Base-by-base conservation (phyloP, 1,140 invertebrate genomes). In the Drosophila pseudoobscura region DNA sequence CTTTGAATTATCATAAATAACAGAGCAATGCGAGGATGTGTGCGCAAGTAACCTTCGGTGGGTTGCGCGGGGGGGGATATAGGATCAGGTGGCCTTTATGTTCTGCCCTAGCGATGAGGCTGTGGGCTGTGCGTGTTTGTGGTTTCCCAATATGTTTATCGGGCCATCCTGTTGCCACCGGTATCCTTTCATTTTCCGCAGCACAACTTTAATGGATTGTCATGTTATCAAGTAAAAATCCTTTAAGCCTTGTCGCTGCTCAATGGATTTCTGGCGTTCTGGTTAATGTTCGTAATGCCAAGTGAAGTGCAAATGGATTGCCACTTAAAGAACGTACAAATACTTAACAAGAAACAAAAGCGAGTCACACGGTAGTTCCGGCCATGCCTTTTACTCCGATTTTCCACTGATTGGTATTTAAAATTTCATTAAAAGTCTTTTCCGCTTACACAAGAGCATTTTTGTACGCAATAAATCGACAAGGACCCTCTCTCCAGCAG, bases 1-100 rank as follows among this genome's bases (percentile, higher is more conserved):
- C 82, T 87, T 87, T 87, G 78, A 87, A 87, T 87, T 87, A 87
- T 87, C 82, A 87, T 87, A 87, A 87, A 87, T 87, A 87, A 82
- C 82, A 31, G 77, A 63, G 77, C 60, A 80, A 61, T 68, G 68
- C 68, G 60, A 59, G 68, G 65, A 70, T 45, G 31, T 69, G 66
- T 66, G 54, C 5, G 4, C 0, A 5, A 5, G 24, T 26, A 26
- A 5, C 24, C 24, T 26, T 26, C 24, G 24, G 24, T 1, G 50
- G 17, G 17, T 17, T 17, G 17, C 17, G 17, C 0, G 17, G 17
- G 17, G 17, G 17, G 17, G 17, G 31, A 51, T 63, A 65, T 70
- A 61, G 74, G 64, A 78, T 78, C 83, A 85, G 80, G 78, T 85
- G 82, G 45, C 63, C 53, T 45, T 53, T 54, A 43, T 49, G 59